Conservation (phyloP, 2,797 vertebrate genomes). For the Betta splendens region DNA sequence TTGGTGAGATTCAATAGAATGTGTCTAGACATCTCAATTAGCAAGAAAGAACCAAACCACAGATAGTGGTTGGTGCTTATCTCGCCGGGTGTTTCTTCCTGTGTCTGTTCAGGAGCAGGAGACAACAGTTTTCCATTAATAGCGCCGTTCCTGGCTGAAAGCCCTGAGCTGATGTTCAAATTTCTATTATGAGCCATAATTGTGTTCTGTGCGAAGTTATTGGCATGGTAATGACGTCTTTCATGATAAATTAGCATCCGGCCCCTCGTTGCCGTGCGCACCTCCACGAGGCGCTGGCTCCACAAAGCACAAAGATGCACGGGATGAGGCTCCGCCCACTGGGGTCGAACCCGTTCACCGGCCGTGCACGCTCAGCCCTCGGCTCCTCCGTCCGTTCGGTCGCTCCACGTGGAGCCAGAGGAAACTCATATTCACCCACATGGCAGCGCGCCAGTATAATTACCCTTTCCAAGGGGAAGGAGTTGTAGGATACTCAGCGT, state of each 20-base stretch:
- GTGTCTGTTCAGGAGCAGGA: conserved; percentile 57
- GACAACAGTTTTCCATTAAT: conserved; percentile 68
- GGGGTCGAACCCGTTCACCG: no score
- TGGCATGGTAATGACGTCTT: conserved; percentile 76
- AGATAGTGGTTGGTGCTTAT: conserved; percentile 69
- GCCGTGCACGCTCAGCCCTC: conserved; percentile 47
- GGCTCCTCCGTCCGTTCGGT: conserved; percentile 47
- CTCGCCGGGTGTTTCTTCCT: conserved; percentile 47
- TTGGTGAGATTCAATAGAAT: conserved; percentile 75
- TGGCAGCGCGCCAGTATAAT: conserved; percentile 69
- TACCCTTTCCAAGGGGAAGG: conserved; percentile 47
- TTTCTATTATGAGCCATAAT: conserved; percentile 76
- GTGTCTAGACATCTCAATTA: conserved; percentile 85
- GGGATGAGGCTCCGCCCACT: conserved; percentile 59
- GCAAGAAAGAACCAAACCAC: conserved; percentile 49
- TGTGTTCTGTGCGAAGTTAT: conserved; percentile 69
- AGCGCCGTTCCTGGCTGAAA: conserved; percentile 51
- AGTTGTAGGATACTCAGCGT: conserved; percentile 60
- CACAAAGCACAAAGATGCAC: no score
- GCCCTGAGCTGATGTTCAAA: conserved; percentile 62
- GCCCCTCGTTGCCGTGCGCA: conserved; percentile 50
- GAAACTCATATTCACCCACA: conserved; percentile 60
- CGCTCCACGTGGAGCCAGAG: conserved; percentile 25
- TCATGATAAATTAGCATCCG: conserved; percentile 69
- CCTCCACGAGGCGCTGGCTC: conserved; percentile 62